Base-by-base conservation (phyloP, 2,797 vertebrate species). In the Pseudocheirus occidentalis region DNA sequence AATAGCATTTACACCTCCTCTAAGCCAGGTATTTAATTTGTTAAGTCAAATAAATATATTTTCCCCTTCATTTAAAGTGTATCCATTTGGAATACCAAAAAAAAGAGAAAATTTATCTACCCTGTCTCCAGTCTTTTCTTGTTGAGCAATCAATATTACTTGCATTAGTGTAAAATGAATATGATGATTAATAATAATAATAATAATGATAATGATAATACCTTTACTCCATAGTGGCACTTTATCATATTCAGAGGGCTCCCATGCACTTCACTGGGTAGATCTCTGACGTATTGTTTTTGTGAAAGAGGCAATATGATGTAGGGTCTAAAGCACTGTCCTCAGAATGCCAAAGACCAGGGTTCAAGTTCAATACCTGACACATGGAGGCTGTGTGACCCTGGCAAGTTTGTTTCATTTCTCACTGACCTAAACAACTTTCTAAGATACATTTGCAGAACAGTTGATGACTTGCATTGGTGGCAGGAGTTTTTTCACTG, bases 31-130 rank as follows among this genome's bases (percentile, higher is more conserved):
- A 91, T 94, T 92, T 62, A 56, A 54, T 87, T 91, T 91, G 81
- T 94, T 93, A 95, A 56, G 5, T 5, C 46, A 2, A 93, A 55
- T 92, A 93, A 57, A 46, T 54, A 90, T 24, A 46, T 54, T 94
- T 92, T 87, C 90, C 52, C 66, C 27, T 56, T 96, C 29, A 13
- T 93, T 94, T 94, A 91, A 59, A 90, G 56, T 92, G 13, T 92
- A 34, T 58, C 62, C 87, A 91, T 53, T 95, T 95, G 55, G 28
- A 97, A 93, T 2, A 94, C 46, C 3, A 94, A 97, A 94, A 90
- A 28, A 92, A 55, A 96, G 92, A 52, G 29, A 40, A 81, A 81
- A 46, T 40, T 58, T 59, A 12, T 2, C 24, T 27, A 58, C 24
- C 24, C n/a, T 92, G 90, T 29, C 50, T 93, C 50, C 53, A 95